Conservation (phyloP, 2,113 vertebrate genomes). For the Engystomops pustulosus region DNA sequence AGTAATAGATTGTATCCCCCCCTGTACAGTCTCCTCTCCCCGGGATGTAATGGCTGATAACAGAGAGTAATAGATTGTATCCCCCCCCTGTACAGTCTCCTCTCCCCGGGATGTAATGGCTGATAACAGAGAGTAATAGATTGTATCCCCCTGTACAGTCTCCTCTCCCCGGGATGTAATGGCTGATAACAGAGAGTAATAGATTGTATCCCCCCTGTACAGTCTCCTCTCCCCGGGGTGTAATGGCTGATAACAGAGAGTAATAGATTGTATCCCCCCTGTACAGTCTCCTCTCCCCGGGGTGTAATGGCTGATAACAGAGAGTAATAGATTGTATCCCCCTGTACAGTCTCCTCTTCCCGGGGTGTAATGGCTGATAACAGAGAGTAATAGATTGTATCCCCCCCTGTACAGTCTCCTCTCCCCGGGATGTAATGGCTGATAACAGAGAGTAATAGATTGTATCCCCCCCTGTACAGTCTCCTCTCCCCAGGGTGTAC, state of each 20-base stretch:
- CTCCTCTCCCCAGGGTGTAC: no score
- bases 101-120: no score
- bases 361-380: no score
- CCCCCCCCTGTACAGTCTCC: no score
- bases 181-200: not conserved
- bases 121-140: not conserved
- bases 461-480: not conserved
- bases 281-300: no score
- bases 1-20: not conserved
- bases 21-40: no score
- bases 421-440: no score
- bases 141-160: not conserved
- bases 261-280: not conserved
- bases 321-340: not conserved
- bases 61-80: not conserved
- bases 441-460: not conserved
- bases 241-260: not conserved
- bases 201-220: not conserved
- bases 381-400: not conserved
- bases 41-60: no score
- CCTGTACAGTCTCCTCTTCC: no score
- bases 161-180: no score
- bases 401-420: no score
- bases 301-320: not conserved
- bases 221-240: no score